Conservation (phyloP, 2,113 vertebrate species). For the Abramis brama region DNA sequence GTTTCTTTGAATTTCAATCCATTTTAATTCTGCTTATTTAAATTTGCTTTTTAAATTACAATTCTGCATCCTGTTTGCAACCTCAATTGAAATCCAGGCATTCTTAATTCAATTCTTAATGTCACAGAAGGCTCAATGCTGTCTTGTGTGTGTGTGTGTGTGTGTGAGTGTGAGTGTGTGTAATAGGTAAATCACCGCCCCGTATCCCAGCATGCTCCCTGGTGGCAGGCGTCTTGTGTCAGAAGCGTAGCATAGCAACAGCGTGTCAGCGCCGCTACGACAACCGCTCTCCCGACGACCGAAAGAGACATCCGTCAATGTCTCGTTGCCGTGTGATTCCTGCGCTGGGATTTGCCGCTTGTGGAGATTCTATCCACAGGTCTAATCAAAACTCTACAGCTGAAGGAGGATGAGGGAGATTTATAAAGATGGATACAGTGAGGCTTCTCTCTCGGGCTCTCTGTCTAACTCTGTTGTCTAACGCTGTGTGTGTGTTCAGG, state of each 20-base stretch:
- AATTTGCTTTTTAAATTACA: neutral
- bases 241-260: slow-evolving; percentile 71
- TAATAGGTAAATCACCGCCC: slow-evolving; percentile 72
- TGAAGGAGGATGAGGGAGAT: slow-evolving; percentile 29
- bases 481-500: slow-evolving; percentile 58
- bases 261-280: slow-evolving; percentile 76
- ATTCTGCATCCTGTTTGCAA: neutral
- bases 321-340: slow-evolving; percentile 71
- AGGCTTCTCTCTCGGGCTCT: neutral
- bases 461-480: slow-evolving; percentile 24
- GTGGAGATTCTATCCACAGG: slow-evolving; percentile 64
- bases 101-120: neutral
- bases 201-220: slow-evolving; percentile 73
- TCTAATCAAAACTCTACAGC: slow-evolving; percentile 69
- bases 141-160: slow-evolving; percentile 25
- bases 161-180: slow-evolving; percentile 43
- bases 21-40: slow-evolving; percentile 2
- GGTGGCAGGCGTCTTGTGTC: slow-evolving; percentile 75
- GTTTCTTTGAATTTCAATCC: neutral
- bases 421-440: slow-evolving; percentile 41
- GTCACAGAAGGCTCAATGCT: slow-evolving; percentile 45
- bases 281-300: slow-evolving; percentile 71
- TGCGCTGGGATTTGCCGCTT: slow-evolving; percentile 71
- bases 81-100: neutral
- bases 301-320: slow-evolving; percentile 79